Base-by-base conservation (phyloP, 2,797 vertebrate genomes). In the Odontamblyopus rebecca region DNA sequence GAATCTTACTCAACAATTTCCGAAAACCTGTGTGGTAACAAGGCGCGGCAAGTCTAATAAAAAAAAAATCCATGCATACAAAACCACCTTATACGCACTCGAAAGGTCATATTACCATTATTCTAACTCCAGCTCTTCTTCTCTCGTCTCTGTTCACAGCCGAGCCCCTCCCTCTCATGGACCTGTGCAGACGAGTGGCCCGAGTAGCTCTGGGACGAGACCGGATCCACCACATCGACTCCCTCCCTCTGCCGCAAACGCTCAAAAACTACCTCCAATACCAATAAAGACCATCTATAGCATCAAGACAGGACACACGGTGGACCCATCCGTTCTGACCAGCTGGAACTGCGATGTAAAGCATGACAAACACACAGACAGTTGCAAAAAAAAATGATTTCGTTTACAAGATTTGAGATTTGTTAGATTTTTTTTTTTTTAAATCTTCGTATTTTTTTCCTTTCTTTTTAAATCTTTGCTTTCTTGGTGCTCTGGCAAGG, bases 201-300 rank as follows among this genome's bases (percentile, higher is more conserved):
- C 96, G 97, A 38, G 91, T 96, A 82, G 94, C 97, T 81, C 92
- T 98, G 81, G 96, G 97, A 70, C 92, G 96, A 85, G 95, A 96
- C 78, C 96, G 97, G 81, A 95, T 99, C 88, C 95, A 91, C 85
- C 95, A 97, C 89, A 97, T 99, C 89, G 90, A 96, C 88, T 87
- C 93, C 56, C 95, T 99, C 84, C 97, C 97, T 44, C 93, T 99
- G 94, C 97, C 97, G 80, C 95, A 96, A 85, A 95, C 96, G 69
- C 94, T 99, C 86, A 99, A 98, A 91, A 97, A 97, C 94, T 99
- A 98, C 92, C 95, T 99, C 93, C 97, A 98, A 84, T 98, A 98
- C 93, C 97, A 98, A 89, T 99, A 92, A 95, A 67, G 64, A 5
- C 66, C 1, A 44, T 69, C 30, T 63, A 56, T 2, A 53, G 6